These are phyloP conservation scores for Pseudotriccus pelzelni DNA, from an alignment of 2,797 vertebrate species.

Conservation along the genomic window DNA sequence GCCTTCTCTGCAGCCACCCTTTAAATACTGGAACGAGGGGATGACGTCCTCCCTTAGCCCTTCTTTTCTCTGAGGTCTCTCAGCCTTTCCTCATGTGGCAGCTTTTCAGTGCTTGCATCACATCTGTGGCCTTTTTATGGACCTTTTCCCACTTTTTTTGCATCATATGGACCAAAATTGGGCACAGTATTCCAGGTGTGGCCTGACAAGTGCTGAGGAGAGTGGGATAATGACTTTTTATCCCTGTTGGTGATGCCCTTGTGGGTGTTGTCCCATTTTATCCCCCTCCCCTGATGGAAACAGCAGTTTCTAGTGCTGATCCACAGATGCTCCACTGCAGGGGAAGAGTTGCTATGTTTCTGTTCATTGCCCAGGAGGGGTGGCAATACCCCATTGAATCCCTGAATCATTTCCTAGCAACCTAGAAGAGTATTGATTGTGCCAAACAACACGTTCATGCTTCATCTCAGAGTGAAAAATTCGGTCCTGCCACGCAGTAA, in stretches of 20 bases:
- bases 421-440: neutral
- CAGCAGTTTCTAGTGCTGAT: neutral
- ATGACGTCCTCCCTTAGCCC: neutral
- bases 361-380: neutral
- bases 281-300: neutral
- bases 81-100: neutral
- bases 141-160: neutral
- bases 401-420: neutral
- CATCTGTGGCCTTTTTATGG: neutral
- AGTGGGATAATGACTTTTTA: neutral
- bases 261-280: neutral
- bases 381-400: neutral
- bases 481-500: neutral
- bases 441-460: neutral
- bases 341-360: neutral
- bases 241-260: neutral
- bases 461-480: conserved; percentile 39
- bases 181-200: neutral
- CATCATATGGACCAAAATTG: neutral
- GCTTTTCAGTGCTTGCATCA: neutral
- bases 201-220: neutral
- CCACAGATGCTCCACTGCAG: neutral
- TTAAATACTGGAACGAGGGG: neutral
- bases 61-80: neutral
- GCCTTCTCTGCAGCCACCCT: neutral